Evolutionary conservation across 2,113 vertebrate genomes (phyloP).

Genomic region (Spermophilus dauricus): DNA sequence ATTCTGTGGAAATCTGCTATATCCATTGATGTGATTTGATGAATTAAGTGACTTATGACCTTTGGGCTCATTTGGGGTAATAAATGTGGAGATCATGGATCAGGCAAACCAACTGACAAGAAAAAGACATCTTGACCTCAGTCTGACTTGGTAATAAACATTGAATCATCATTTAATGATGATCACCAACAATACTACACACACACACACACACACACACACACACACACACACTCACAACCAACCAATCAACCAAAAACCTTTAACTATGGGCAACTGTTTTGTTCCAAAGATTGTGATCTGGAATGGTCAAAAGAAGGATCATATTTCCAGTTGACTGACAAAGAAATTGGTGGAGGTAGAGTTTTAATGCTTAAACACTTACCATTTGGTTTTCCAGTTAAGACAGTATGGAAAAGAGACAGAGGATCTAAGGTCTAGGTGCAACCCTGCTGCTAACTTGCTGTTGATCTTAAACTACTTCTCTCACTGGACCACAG

Average conservation of each 20-base stretch:
- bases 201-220: not conserved
- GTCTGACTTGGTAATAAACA: not conserved
- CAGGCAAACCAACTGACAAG: not conserved
- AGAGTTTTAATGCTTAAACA: not conserved
- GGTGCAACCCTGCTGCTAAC: not conserved
- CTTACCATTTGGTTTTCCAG: not conserved
- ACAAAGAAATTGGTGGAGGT: not conserved
- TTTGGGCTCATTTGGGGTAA: not conserved
- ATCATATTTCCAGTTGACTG: not conserved
- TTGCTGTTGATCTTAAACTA: not conserved
- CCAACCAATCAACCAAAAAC: not conserved
- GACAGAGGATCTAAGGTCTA: not conserved
- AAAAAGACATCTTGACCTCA: not conserved
- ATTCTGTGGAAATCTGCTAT: not conserved
- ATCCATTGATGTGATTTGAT: not conserved
- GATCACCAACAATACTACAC: not conserved
- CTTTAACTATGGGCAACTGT: not conserved
- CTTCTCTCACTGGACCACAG: not conserved
- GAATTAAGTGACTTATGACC: not conserved
- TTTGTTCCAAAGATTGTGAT: not conserved
- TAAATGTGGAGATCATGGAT: not conserved
- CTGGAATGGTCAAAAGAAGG: not conserved
- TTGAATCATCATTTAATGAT: not conserved
- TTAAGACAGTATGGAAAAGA: not conserved
- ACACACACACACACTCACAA: not conserved